Evolutionary conservation across 2,888 invertebrate species (phyloP).

Genomic region (Crossocerus cetratus): DNA sequence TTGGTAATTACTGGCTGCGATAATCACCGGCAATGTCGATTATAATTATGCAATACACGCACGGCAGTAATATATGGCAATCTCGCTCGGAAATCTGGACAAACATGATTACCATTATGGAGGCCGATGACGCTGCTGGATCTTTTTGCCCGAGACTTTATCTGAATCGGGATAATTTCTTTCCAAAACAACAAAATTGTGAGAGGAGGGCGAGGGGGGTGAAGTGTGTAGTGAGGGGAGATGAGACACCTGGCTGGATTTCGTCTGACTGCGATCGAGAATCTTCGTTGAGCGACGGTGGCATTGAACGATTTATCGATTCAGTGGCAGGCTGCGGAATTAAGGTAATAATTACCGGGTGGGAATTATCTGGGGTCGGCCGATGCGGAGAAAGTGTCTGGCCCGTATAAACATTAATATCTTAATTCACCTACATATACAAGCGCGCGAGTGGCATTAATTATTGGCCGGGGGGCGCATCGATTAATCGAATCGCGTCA

Average conservation of each 20-base stretch:
- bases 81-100: conserved; percentile 46
- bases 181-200: too few relatives aligned
- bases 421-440: conserved; percentile 30
- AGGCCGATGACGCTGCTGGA: too few relatives aligned
- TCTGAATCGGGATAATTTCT: too few relatives aligned
- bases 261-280: too few relatives aligned
- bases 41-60: conserved; percentile 50
- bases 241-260: too few relatives aligned
- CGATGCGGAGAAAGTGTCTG: conserved; percentile 15
- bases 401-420: conserved; percentile 14
- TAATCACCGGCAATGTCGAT: conserved; percentile 38
- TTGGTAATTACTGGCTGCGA: conserved; percentile 37
- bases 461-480: conserved; percentile 8
- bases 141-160: too few relatives aligned
- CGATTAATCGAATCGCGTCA: conserved; percentile 10
- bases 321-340: not conserved
- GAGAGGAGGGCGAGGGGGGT: too few relatives aligned
- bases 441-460: conserved; percentile 25
- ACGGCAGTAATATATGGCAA: conserved; percentile 43
- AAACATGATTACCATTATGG: conserved; percentile 40
- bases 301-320: conserved; percentile 41
- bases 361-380: conserved; percentile 20
- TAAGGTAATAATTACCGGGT: conserved; percentile 32
- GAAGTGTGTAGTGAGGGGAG: too few relatives aligned
- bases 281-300: conserved; percentile 4